These are phyloP conservation scores for Mactra quadrangularis DNA, from an alignment of 1,140 invertebrate species.

Conservation along the genomic window DNA sequence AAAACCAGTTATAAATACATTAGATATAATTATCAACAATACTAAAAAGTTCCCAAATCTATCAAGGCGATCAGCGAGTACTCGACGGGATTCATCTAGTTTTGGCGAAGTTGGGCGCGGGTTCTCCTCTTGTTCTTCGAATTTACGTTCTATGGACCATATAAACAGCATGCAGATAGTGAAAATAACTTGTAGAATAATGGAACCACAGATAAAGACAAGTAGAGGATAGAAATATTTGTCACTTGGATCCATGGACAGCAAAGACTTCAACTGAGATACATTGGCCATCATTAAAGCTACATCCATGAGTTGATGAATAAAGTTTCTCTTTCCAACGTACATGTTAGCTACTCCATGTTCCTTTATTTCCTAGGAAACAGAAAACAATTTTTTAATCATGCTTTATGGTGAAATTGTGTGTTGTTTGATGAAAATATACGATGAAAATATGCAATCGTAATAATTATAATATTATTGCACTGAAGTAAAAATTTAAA, in stretches of 20 bases:
- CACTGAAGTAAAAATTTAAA: too few species aligned
- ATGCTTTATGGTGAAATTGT: too few species aligned
- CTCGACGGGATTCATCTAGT: not conserved
- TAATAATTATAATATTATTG: too few species aligned
- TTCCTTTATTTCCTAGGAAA: constrained; percentile 7
- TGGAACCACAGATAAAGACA: constrained; percentile 33
- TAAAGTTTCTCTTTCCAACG: constrained; percentile 57
- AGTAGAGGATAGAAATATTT: constrained; percentile 54
- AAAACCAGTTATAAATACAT: constrained; percentile 56
- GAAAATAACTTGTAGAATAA: constrained; percentile 37
- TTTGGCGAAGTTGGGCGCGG: not conserved
- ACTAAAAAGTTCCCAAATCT: constrained; percentile 54
- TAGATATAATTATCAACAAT: constrained; percentile 51
- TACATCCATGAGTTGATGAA: constrained; percentile 60
- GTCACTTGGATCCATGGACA: constrained; percentile 39
- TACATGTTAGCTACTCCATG: constrained; percentile 36
- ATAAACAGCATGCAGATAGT: constrained; percentile 58
- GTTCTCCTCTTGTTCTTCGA: constrained; percentile 19
- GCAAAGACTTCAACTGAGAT: constrained; percentile 49
- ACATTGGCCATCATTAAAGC: constrained; percentile 59
- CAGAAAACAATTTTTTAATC: too few species aligned
- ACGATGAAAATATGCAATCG: too few species aligned
- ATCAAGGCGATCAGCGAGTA: constrained; percentile 31
- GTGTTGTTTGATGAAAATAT: too few species aligned
- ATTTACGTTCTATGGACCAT: constrained; percentile 50